Percentiles rank a stretch among this genome's conserved stretches.
Evolutionary conservation across 2,797 vertebrate genomes (phyloP).

Genomic region (Nannoperca australis): DNA sequence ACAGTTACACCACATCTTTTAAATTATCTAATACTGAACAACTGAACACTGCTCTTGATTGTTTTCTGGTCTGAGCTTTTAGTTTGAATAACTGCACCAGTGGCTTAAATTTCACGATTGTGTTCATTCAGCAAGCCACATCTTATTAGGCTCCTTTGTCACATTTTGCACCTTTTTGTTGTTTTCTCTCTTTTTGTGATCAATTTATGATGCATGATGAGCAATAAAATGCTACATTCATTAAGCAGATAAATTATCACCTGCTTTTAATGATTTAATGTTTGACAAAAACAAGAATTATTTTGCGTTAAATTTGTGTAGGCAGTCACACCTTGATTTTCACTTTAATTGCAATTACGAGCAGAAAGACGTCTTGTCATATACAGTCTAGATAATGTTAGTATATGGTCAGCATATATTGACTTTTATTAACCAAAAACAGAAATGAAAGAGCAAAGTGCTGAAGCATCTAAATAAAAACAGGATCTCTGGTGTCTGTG

Average conservation of each 20-base stretch:
- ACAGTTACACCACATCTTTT: background rate
- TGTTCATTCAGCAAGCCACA: conserved; percentile 2
- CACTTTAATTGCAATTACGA: conserved; percentile 2
- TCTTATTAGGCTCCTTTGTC: conserved; percentile 13
- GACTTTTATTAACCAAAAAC: background rate
- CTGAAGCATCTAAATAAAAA: conserved; percentile 34
- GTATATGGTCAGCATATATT: background rate
- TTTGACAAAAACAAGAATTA: conserved; percentile 30
- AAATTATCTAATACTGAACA: background rate
- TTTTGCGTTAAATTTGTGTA: conserved; percentile 22
- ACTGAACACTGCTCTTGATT: background rate
- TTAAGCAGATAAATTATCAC: conserved; percentile 17
- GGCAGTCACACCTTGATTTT: background rate
- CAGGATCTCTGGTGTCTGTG: conserved; percentile 46
- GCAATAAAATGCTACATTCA: background rate
- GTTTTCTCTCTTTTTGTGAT: conserved; percentile 13
- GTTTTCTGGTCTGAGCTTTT: background rate
- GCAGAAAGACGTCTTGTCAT: background rate
- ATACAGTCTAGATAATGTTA: background rate
- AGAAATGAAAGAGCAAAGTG: background rate
- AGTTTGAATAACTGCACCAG: background rate
- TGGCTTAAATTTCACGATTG: background rate
- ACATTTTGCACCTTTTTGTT: conserved; percentile 7
- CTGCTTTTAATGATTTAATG: background rate
- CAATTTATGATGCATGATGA: conserved; percentile 9